Evolutionary conservation across 2,797 vertebrate genomes (phyloP).

Genomic region (Acanthis flammea): DNA sequence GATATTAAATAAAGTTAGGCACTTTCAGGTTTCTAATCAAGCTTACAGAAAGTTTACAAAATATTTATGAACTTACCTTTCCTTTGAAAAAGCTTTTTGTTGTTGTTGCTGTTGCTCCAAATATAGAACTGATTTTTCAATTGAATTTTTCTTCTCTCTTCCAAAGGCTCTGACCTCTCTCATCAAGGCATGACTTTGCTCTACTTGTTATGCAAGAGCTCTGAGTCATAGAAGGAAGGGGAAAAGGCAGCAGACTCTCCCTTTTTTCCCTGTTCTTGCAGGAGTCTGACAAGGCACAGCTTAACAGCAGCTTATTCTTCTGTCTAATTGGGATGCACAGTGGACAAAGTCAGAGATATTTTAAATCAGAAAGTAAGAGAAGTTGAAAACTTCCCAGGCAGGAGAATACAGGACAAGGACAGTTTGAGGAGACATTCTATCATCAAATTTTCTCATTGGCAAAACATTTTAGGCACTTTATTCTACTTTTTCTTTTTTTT

Average conservation of each 20-base stretch:
- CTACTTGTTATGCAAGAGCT: not conserved
- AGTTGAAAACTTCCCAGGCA: not conserved
- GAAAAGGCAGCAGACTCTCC: not conserved
- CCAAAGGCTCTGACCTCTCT: not conserved
- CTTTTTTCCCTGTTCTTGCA: not conserved
- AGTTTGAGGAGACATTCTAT: constrained; percentile 15
- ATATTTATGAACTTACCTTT: constrained; percentile 10
- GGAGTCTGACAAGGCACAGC: not conserved
- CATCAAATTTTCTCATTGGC: constrained; percentile 11
- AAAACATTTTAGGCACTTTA: constrained; percentile 20
- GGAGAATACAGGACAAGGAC: constrained; percentile 21
- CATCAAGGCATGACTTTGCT: not conserved
- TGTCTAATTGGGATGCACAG: not conserved
- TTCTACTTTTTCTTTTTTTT: not conserved
- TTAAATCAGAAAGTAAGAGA: not conserved
- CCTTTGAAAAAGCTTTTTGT: not conserved
- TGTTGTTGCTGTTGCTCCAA: not conserved
- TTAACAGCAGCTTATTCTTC: not conserved
- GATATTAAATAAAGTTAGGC: constrained; percentile 28
- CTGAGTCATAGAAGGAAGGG: not conserved
- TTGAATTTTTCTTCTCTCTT: not conserved
- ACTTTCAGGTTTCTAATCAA: constrained; percentile 8
- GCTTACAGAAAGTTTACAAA: not conserved
- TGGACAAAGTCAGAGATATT: not conserved
- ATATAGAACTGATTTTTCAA: not conserved